phyloP scores from a whole-genome alignment of 1,140 invertebrate species.

The Radopholus similis region DNA sequence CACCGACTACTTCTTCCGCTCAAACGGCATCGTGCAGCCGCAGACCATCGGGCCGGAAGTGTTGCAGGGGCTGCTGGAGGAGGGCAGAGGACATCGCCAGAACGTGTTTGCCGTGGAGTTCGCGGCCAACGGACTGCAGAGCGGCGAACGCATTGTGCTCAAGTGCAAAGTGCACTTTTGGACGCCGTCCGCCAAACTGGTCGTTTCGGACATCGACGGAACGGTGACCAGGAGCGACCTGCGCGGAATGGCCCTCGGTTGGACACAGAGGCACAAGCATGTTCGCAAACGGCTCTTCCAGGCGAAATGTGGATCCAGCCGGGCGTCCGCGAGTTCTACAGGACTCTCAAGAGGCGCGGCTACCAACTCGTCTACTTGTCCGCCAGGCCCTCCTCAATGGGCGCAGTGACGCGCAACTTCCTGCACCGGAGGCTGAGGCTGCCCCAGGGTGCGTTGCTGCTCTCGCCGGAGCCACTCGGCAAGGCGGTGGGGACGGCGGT shows the following conservation, averaged over 20 bases:
- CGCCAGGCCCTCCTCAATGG: background rate
- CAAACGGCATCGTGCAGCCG: background rate
- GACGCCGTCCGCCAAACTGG: background rate
- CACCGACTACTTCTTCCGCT: too few relatives aligned
- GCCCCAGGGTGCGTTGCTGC: background rate
- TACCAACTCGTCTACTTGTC: background rate
- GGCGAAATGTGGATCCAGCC: background rate
- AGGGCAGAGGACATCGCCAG: background rate
- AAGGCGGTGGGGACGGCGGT: background rate
- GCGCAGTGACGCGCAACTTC: background rate
- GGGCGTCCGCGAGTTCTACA: background rate
- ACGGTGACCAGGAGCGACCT: background rate
- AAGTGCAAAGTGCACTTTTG: background rate
- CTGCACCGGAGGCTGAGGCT: background rate
- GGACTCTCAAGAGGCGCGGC: background rate
- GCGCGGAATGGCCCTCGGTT: background rate
- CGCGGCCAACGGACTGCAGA: background rate
- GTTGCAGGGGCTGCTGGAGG: background rate
- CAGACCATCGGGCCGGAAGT: background rate
- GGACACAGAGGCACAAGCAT: background rate
- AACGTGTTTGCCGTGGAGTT: background rate
- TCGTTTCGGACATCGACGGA: background rate
- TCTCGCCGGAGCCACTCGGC: background rate
- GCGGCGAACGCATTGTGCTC: background rate
- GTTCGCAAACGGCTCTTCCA: background rate